A percentile compares a stretch with the other conserved stretches of the same genome.
These are phyloP conservation scores for Drosophila ustulata DNA, from an alignment of 2,888 invertebrate genomes.

Conservation along the genomic window DNA sequence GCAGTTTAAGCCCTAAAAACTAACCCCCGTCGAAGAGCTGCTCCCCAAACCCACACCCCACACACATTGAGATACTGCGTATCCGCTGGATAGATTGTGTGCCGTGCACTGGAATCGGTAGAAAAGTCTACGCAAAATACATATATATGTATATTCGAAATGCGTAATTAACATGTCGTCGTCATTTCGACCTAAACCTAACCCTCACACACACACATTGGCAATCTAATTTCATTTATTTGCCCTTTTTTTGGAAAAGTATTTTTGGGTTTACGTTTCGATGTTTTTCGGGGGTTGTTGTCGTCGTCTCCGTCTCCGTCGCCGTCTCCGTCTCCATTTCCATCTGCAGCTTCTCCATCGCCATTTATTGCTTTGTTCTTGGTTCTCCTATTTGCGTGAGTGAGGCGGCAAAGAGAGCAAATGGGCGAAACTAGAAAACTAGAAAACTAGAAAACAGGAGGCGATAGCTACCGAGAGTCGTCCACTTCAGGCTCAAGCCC, in stretches of 20 bases:
- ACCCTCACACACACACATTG: conserved; percentile 13
- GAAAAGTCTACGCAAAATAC: conserved; percentile 26
- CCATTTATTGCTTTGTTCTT: conserved; percentile 22
- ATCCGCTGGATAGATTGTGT: conserved; percentile 29
- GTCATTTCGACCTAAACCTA: conserved; percentile 12
- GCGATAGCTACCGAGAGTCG: conserved; percentile 5
- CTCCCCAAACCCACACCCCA: too few relatives aligned
- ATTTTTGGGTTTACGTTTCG: conserved; percentile 33
- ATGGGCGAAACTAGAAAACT: conserved; percentile 9
- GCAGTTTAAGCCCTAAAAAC: conserved; percentile 35
- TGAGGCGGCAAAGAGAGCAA: neutral
- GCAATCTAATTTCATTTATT: conserved; percentile 57
- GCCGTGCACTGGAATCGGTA: too few relatives aligned
- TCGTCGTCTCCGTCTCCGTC: neutral
- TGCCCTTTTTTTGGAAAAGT: conserved; percentile 40
- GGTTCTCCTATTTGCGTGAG: conserved; percentile 16
- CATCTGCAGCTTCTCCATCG: neutral
- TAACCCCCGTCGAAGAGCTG: conserved; percentile 14
- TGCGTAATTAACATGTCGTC: conserved; percentile 62
- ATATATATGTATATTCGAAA: conserved; percentile 25
- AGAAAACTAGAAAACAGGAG: conserved; percentile 17
- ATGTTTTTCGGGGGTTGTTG: conserved; percentile 39
- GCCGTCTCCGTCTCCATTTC: neutral
- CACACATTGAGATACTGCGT: conserved; percentile 32
- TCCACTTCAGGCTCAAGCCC: conserved; percentile 25